Base-by-base conservation (phyloP, 2,888 invertebrate genomes). In the Camponotus fellah region DNA sequence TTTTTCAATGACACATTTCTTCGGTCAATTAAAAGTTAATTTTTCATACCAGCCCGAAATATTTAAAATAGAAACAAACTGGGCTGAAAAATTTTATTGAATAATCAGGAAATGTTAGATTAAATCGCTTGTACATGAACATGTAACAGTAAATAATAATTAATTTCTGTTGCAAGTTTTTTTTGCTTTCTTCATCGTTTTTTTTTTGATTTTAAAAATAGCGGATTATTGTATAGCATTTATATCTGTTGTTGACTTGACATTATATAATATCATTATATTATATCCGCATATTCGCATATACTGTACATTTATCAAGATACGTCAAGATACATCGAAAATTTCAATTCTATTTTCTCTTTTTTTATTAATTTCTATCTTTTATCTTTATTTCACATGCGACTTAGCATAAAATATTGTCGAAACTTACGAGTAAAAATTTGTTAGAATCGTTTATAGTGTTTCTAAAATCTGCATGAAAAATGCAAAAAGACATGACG, bases 151-250 rank as follows among this genome's bases (percentile, higher is more conserved):
- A 46, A 14, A 83, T 75, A 65, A 69, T 58, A 69, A 85, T 85
- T 84, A 82, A 72, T 83, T 88, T 85, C 86, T 83, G 82, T 79
- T 76, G 85, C 34, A 66, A 6, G 8, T 53, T n/a, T 53, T n/a
- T n/a, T 53, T 49, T n/a, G 8, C 2, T n/a, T 53, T 53, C n/a
- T 26, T 9, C 40, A 58, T 58, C 58, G 26, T 4, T 58, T 40
- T 56, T 40, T 56, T 26, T 71, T 56, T 56, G 5, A 26, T 12
- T 58, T 72, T 72, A 26, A 72, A 72, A 40, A 72, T 49, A 49
- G 17, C 49, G 8, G n/a, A 53, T 60, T 60, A 40, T 72, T 68
- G 46, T 46, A 8, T 26, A 17, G 14, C 56, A 60, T 60, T 72
- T 58, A 40, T 26, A 17, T 72, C 26, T 26, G 58, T 72, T n/a